These are phyloP conservation scores for Dermatemys mawii DNA, from an alignment of 2,113 vertebrate species.

Conservation along the genomic window DNA sequence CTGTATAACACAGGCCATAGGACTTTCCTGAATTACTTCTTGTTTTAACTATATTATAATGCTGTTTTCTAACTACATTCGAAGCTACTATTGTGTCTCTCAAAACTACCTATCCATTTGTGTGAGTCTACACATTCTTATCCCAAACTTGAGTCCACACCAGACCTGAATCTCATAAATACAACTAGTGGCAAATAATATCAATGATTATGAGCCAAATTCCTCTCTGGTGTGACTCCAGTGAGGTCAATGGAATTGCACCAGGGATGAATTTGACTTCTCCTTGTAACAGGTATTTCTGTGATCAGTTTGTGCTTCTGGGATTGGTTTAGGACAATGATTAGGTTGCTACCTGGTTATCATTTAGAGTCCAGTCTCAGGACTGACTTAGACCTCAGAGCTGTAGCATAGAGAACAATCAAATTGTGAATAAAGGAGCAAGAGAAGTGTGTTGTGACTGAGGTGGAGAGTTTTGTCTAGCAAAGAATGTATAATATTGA, in stretches of 20 bases:
- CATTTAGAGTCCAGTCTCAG: not conserved
- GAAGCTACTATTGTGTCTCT: not conserved
- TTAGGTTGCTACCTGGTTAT: constrained; percentile 19
- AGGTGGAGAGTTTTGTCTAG: accelerated
- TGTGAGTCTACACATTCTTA: not conserved
- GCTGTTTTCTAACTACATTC: not conserved
- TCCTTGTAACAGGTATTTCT: not conserved
- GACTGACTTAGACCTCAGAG: not conserved
- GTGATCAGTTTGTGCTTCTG: not conserved
- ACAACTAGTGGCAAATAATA: not conserved
- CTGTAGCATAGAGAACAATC: not conserved
- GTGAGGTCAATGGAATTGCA: not conserved
- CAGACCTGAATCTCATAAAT: not conserved
- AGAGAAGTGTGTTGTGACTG: accelerated
- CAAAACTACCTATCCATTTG: not conserved
- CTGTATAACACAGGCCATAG: too few species aligned
- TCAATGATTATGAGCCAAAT: not conserved
- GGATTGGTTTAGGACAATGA: not conserved
- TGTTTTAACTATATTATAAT: not conserved
- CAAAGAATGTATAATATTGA: not conserved
- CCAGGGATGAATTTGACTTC: not conserved
- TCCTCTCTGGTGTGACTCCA: not conserved
- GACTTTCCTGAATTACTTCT: not conserved
- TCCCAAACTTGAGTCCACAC: not conserved
- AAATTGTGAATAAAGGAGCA: not conserved